phyloP scores from a whole-genome alignment of 2,888 invertebrate genomes.

The Clepsis dumicolana region DNA sequence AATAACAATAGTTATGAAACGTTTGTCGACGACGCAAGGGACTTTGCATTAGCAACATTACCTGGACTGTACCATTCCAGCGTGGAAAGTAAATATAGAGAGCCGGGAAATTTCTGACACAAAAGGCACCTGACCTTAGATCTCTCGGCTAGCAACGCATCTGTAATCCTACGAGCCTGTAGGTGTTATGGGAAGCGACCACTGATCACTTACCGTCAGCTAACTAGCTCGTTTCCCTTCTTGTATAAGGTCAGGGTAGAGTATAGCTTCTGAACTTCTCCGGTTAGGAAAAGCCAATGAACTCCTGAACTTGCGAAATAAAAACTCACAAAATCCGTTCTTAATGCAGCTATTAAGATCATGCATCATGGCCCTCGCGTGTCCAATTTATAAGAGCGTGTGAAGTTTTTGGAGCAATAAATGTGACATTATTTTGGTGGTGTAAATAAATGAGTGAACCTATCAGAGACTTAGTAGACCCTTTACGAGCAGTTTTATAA shows the following conservation, averaged over 20 bases:
- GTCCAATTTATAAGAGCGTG: constrained; percentile 2
- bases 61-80: no score
- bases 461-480: neutral
- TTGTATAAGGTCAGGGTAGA: neutral
- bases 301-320: constrained; percentile 7
- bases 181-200: neutral
- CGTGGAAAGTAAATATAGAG: no score
- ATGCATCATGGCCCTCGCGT: neutral
- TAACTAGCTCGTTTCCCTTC: neutral
- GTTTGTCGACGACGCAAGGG: no score
- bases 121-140: no score
- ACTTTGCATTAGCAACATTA: no score
- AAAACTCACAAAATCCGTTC: constrained; percentile 6
- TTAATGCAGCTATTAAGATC: constrained; percentile 14
- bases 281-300: neutral
- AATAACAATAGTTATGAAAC: no score
- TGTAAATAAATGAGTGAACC: neutral
- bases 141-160: no score
- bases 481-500: neutral
- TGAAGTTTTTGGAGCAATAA: neutral
- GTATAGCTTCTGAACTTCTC: neutral
- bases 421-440: neutral
- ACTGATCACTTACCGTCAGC: neutral
- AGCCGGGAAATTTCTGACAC: no score
- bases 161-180: neutral